Base-by-base conservation (phyloP, 2,888 invertebrate genomes). In the Oligia fasciuncula region DNA sequence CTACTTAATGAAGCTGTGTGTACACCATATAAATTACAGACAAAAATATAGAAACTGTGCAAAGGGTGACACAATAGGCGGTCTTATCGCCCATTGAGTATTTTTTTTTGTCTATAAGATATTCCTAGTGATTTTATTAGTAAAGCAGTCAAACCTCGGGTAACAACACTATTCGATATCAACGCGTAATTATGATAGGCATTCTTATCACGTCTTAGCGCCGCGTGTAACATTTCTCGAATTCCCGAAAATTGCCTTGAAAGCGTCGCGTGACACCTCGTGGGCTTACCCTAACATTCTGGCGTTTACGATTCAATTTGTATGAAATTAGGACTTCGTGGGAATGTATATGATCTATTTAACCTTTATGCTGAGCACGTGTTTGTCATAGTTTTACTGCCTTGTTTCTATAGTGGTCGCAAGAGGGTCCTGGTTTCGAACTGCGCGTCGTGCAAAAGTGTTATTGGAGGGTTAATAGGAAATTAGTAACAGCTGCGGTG, bases 301-400 rank as follows among this genome's bases (percentile, higher is more conserved):
- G 29, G 23, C 63, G 43, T 60, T 60, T 60, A 49, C 29, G 40
- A 49, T 77, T 80, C 57, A 67, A 80, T 67, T 77, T 77, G 68
- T 79, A 4, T 40, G n/a, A 79, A 67, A 79, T 67, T 79, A 49
- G 13, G 13, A 9, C 0, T 54, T 54, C 3, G 35, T n/a, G n/a
- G 19, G 35, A 6, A 40, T 35, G 2, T 14, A 17, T 63, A 65
- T 23, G 8, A 14, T 4, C 29, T 76, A 40, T 40, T 77, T 23
- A 43, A 77, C 60, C 60, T 76, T 62, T 62, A 60, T 75, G 23
- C 17, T 57, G 46, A 60, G 13, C n/a, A 76, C 17, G 57, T 76
- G 4, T 43, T 23, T 73, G 4, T 49, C 19, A 49, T 49, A 49
- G 4, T 29, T 19, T 19, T 29, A 2, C 13, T n/a, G 17, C 17